A percentile compares a stretch with the other conserved stretches of the same genome.
These are phyloP conservation scores for Hippopotamyrus pictus DNA, from an alignment of 2,797 vertebrate species.

Conservation along the genomic window DNA sequence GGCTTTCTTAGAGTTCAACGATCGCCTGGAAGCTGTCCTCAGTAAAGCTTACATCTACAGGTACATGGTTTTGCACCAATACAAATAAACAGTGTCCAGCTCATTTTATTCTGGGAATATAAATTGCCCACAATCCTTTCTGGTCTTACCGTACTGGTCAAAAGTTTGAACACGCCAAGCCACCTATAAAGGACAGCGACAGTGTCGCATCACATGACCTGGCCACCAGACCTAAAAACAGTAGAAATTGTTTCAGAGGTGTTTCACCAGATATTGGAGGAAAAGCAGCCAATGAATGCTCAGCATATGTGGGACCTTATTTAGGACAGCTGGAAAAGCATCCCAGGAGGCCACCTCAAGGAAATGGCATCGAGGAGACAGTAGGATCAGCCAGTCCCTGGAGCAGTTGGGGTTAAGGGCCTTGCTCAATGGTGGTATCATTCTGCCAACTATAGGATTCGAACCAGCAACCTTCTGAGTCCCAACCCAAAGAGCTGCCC, in stretches of 20 bases:
- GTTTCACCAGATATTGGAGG: background rate
- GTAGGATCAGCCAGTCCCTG: background rate
- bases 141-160: background rate
- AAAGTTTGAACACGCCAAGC: background rate
- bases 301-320: background rate
- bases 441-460: background rate
- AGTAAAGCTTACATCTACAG: constrained; percentile 95
- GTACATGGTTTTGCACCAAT: constrained; percentile 45
- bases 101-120: background rate
- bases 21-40: constrained; percentile 83
- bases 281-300: background rate
- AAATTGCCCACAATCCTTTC: background rate
- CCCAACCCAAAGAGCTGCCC: background rate
- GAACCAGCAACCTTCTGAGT: background rate
- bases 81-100: background rate
- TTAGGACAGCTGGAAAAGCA: background rate
- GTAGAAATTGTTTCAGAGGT: background rate
- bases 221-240: background rate
- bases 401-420: background rate
- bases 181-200: background rate
- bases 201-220: background rate
- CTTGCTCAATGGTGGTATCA: background rate
- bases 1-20: constrained; percentile 93
- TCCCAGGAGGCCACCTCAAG: background rate
- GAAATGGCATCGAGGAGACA: background rate